Evolutionary conservation across 2,797 vertebrate species (phyloP).

Genomic region (Peromyscus attwateri): DNA sequence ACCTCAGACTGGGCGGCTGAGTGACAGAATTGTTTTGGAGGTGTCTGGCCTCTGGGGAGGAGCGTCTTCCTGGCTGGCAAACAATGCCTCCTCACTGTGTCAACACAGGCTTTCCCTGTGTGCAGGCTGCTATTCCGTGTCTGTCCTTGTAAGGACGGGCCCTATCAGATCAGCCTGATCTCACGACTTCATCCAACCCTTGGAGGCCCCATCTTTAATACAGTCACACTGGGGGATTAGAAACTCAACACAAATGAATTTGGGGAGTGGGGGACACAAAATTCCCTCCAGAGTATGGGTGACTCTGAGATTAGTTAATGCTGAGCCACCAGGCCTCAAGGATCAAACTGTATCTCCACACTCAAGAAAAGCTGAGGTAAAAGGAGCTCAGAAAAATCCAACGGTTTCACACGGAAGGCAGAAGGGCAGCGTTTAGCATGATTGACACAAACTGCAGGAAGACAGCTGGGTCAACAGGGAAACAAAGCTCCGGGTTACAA

Average conservation of each 20-base stretch:
- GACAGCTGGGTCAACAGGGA: background rate
- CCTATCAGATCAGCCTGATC: background rate
- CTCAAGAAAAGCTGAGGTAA: background rate
- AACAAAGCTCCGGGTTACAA: background rate
- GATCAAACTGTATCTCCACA: background rate
- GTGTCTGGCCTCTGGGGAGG: background rate
- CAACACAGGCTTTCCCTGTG: background rate
- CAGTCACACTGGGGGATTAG: background rate
- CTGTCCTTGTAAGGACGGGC: background rate
- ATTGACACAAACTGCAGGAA: background rate
- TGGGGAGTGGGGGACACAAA: background rate
- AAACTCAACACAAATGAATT: background rate
- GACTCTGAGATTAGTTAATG: background rate
- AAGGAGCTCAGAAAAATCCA: slow-evolving; percentile 9
- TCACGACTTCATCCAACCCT: background rate
- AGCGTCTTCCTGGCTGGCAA: background rate
- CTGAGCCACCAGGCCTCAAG: background rate
- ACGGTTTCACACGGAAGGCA: background rate
- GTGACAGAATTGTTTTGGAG: background rate
- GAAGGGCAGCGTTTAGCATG: background rate
- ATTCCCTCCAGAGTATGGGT: background rate
- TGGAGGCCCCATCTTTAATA: background rate
- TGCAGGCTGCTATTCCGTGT: background rate
- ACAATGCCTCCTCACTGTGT: background rate
- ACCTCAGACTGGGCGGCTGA: background rate